Evolutionary conservation across 2,888 invertebrate genomes (phyloP).

Genomic region (Eupeodes latifasciatus): DNA sequence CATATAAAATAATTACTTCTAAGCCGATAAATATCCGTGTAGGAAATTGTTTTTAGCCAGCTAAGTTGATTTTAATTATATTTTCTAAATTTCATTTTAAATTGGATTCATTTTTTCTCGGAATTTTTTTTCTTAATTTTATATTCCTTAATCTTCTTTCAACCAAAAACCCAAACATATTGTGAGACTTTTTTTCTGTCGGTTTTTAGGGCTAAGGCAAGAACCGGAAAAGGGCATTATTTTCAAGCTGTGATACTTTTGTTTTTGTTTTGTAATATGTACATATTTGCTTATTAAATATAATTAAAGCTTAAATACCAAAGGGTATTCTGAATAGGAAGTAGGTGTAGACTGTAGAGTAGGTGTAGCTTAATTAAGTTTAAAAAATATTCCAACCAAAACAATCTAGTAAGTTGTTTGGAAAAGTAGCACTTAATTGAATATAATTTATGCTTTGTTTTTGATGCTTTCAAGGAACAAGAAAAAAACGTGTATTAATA

Average conservation of each 20-base stretch:
- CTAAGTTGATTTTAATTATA: constrained; percentile 33
- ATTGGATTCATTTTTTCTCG: not conserved
- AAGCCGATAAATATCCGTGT: not conserved
- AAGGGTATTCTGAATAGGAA: not conserved
- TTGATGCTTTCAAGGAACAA: too few relatives aligned
- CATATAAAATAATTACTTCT: not conserved
- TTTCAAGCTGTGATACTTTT: constrained; percentile 4
- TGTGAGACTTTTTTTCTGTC: not conserved
- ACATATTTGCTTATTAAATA: not conserved
- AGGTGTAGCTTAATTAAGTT: not conserved
- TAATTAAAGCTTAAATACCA: not conserved
- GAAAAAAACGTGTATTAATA: too few relatives aligned
- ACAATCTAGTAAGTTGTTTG: not conserved
- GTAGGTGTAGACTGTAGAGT: not conserved
- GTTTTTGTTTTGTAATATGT: not conserved
- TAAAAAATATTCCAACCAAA: not conserved
- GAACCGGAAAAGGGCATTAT: constrained; percentile 2
- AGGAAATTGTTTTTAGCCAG: constrained; percentile 21
- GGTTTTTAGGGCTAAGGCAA: not conserved
- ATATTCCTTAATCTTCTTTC: not conserved
- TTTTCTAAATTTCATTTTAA: constrained; percentile 27
- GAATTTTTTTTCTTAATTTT: not conserved
- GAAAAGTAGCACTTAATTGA: too few relatives aligned
- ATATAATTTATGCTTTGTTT: too few relatives aligned
- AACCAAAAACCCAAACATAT: not conserved